Conservation (phyloP, 2,113 vertebrate genomes). For the Candoia aspera region DNA sequence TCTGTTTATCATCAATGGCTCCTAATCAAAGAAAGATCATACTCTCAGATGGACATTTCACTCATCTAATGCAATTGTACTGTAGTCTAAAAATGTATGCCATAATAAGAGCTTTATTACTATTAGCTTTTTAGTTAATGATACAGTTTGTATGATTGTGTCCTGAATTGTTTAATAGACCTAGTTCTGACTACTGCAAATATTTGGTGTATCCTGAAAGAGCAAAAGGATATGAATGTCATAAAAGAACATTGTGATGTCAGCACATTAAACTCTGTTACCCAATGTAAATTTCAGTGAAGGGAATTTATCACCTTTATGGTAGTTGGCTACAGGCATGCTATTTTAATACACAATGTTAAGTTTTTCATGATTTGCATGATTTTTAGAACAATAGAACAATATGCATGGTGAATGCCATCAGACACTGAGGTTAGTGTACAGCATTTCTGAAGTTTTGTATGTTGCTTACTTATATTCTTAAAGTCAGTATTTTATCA, state of each 20-base stretch:
- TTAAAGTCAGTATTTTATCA: not conserved
- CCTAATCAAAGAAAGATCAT: not conserved
- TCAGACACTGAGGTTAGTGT: slow-evolving; percentile 6
- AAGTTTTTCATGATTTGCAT: not conserved
- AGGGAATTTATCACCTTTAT: slow-evolving; percentile 31
- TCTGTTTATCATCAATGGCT: not conserved
- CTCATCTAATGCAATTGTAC: not conserved
- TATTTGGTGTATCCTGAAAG: slow-evolving; percentile 23
- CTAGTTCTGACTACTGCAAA: slow-evolving; percentile 18
- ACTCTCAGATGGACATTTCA: not conserved
- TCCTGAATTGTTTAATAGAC: not conserved
- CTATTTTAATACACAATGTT: not conserved
- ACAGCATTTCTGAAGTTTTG: not conserved
- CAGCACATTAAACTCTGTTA: slow-evolving; percentile 23
- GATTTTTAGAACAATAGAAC: not conserved
- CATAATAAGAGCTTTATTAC: not conserved
- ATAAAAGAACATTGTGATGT: slow-evolving; percentile 33
- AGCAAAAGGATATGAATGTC: slow-evolving; percentile 12
- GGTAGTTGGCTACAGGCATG: slow-evolving; percentile 5
- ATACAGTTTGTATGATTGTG: not conserved
- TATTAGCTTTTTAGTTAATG: not conserved
- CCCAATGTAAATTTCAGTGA: slow-evolving; percentile 17
- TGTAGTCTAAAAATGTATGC: not conserved
- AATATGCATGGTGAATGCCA: not conserved
- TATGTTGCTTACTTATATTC: not conserved